Evolutionary conservation across 2,113 vertebrate genomes (phyloP).

Genomic region (Xenopus laevis): DNA sequence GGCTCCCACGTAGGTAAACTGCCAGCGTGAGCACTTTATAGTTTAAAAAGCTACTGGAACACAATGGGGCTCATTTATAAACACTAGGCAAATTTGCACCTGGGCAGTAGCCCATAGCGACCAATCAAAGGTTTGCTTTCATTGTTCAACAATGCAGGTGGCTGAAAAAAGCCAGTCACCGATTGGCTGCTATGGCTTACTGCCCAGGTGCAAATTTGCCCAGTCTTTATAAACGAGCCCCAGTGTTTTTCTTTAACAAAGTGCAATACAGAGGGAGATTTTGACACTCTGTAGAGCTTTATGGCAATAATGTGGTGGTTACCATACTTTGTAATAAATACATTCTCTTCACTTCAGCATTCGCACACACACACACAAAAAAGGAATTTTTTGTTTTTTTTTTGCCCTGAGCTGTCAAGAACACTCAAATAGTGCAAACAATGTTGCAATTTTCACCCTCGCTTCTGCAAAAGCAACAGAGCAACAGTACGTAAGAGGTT

Average conservation of each 20-base stretch:
- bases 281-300: neutral
- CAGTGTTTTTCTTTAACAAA: neutral
- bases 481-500: conserved; percentile 50
- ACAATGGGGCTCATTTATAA: conserved; percentile 3
- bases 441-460: conserved; percentile 50
- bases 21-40: neutral
- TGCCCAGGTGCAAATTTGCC: no score
- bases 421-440: conserved; percentile 78
- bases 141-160: no score
- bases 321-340: conserved; percentile 59
- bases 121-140: no score
- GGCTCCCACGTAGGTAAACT: neutral
- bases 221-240: no score
- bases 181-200: no score
- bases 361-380: conserved; percentile 14
- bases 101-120: no score
- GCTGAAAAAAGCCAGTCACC: no score
- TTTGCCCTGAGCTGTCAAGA: conserved; percentile 83
- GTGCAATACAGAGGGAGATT: conserved; percentile 1
- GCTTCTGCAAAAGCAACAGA: conserved; percentile 47
- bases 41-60: neutral
- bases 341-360: conserved; percentile 51
- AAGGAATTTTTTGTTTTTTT: conserved; percentile 49
- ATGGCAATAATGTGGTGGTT: conserved; percentile 24
- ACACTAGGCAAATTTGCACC: no score